Percentiles rank a stretch among this genome's conserved stretches.
These are phyloP conservation scores for Dryomyza anilis DNA, from an alignment of 2,888 invertebrate genomes.

Conservation along the genomic window DNA sequence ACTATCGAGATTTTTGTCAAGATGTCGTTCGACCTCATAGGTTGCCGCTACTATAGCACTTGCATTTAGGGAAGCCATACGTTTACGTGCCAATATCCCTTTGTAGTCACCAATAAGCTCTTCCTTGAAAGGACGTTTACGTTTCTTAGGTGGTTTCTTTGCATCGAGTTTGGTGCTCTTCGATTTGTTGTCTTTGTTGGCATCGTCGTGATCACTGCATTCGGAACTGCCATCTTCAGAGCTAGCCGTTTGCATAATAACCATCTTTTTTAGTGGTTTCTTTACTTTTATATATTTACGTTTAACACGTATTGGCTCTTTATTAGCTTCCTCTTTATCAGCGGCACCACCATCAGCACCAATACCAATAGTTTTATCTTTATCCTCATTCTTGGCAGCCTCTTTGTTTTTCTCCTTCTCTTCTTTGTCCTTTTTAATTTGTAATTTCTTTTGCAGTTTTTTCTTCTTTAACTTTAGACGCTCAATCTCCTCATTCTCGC, in stretches of 20 bases:
- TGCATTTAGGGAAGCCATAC: constrained; percentile 91
- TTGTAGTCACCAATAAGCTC: constrained; percentile 70
- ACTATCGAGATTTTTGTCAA: constrained; percentile 57
- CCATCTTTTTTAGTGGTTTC: constrained; percentile 41
- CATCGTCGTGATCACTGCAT: constrained; percentile 29
- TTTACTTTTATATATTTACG: constrained; percentile 40
- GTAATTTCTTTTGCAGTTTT: constrained; percentile 46
- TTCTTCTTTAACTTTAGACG: constrained; percentile 44
- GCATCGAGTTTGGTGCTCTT: constrained; percentile 48
- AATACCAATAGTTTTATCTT: too few relatives aligned
- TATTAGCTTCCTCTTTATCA: constrained; percentile 30
- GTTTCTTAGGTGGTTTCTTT: constrained; percentile 57
- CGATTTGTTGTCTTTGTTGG: constrained; percentile 34
- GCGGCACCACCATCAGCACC: too few relatives aligned
- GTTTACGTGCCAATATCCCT: constrained; percentile 85
- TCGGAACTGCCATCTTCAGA: constrained; percentile 41
- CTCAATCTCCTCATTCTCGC: constrained; percentile 53
- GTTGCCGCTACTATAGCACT: constrained; percentile 89
- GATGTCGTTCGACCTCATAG: constrained; percentile 70
- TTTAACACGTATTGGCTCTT: constrained; percentile 39
- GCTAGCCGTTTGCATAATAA: constrained; percentile 38
- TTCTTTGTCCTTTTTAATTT: constrained; percentile 47
- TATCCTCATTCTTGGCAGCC: constrained; percentile 50
- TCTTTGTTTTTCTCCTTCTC: constrained; percentile 8
- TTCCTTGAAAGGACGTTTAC: constrained; percentile 61